Percentiles rank a stretch among this genome's conserved stretches.
Conservation (phyloP, 2,888 invertebrate genomes). For the Chrysina gloriosa region DNA sequence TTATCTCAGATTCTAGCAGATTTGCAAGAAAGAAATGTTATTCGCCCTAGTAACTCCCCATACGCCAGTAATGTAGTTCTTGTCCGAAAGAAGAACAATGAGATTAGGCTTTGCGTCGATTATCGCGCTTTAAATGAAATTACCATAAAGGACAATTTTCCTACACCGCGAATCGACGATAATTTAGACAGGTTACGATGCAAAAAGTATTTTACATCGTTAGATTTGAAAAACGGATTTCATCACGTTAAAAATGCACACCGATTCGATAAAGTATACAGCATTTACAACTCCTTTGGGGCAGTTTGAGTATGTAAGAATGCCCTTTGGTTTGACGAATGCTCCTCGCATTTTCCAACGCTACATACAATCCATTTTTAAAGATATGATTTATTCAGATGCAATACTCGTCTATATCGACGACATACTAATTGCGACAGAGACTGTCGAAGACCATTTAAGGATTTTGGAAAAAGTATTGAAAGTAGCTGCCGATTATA, state of each 20-base stretch:
- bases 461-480: conserved; percentile 30
- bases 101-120: conserved; percentile 23
- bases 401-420: conserved; percentile 45
- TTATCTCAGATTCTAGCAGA: background rate
- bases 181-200: background rate
- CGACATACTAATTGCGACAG: conserved; percentile 45
- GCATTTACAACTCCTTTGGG: conserved; percentile 42
- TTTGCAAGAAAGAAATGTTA: conserved; percentile 1
- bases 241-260: conserved; percentile 33
- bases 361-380: conserved; percentile 43
- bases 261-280: conserved; percentile 38
- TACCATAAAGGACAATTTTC: conserved; percentile 23
- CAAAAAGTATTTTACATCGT: conserved; percentile 21
- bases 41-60: conserved; percentile 3
- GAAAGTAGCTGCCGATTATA: background rate
- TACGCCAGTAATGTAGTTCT: conserved; percentile 4
- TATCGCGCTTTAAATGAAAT: conserved; percentile 34
- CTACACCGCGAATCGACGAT: conserved; percentile 31
- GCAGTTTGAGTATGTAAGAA: conserved; percentile 50
- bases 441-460: conserved; percentile 44
- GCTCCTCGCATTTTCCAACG: conserved; percentile 48
- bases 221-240: conserved; percentile 40
- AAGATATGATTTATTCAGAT: conserved; percentile 33
- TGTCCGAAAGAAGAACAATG: background rate
- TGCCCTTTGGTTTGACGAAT: conserved; percentile 53